These are phyloP conservation scores for Percopsis omiscomaycus DNA, from an alignment of 2,797 vertebrate genomes.

Conservation along the genomic window DNA sequence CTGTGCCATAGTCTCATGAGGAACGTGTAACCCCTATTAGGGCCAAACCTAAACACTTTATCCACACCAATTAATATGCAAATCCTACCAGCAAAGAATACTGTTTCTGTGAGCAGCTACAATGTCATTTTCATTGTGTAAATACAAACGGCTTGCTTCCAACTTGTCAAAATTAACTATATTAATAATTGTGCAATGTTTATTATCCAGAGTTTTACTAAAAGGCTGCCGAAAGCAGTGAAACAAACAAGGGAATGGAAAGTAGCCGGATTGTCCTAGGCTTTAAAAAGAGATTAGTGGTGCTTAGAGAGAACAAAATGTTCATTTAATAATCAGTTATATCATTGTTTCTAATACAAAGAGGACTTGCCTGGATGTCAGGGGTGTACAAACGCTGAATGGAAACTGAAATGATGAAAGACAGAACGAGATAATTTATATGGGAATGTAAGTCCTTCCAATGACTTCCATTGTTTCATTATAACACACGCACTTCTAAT, in stretches of 20 bases:
- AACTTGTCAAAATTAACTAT: slow-evolving; percentile 3
- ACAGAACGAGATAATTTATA: too few species aligned
- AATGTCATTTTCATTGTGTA: slow-evolving; percentile 13
- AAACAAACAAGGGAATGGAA: slow-evolving; percentile 15
- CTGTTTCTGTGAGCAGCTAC: slow-evolving; percentile 29
- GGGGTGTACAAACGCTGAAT: too few species aligned
- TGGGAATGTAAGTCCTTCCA: too few species aligned
- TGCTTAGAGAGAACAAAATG: slow-evolving; percentile 24
- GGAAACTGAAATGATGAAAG: too few species aligned
- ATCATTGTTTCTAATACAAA: slow-evolving; percentile 8
- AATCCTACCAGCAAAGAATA: slow-evolving; percentile 1
- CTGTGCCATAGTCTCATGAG: background rate
- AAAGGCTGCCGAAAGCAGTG: background rate
- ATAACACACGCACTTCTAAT: too few species aligned
- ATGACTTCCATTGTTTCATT: too few species aligned
- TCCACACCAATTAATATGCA: background rate
- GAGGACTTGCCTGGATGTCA: background rate
- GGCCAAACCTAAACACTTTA: background rate
- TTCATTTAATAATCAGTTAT: slow-evolving; percentile 31
- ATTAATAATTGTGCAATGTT: background rate
- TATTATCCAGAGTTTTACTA: slow-evolving; percentile 1
- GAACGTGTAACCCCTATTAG: background rate
- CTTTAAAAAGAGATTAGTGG: slow-evolving; percentile 33
- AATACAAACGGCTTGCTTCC: slow-evolving; percentile 13
- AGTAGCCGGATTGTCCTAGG: slow-evolving; percentile 28